Conservation (phyloP, 2,797 vertebrate species). For the Otolemur crassicaudatus region DNA sequence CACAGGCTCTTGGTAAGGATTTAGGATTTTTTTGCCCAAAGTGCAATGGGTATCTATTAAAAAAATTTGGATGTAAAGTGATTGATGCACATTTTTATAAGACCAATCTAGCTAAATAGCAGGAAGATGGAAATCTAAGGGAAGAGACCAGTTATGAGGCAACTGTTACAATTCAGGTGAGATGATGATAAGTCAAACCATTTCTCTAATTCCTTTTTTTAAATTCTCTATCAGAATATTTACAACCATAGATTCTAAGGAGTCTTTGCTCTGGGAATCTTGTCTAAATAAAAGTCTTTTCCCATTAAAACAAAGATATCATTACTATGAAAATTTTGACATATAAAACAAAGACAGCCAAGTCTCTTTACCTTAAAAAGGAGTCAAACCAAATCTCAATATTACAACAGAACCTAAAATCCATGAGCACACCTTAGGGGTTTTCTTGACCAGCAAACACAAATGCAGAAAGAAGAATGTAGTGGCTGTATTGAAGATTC, state of each 20-base stretch:
- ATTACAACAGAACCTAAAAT: not conserved
- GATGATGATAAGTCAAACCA: not conserved
- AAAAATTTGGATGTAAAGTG: not conserved
- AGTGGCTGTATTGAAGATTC: not conserved
- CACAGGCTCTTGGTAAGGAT: not conserved
- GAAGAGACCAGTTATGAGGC: not conserved
- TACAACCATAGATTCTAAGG: not conserved
- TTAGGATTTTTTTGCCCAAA: not conserved
- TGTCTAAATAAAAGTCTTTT: constrained; percentile 45
- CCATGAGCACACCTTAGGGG: not conserved
- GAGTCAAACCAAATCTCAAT: not conserved
- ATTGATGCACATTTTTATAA: not conserved
- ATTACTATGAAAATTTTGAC: constrained; percentile 18
- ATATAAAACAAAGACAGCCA: not conserved
- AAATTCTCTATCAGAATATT: not conserved
- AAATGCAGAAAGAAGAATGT: not conserved
- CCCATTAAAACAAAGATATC: constrained; percentile 32
- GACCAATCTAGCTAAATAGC: not conserved
- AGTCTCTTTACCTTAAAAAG: not conserved
- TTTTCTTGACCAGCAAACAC: constrained; percentile 9
- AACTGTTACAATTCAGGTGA: not conserved
- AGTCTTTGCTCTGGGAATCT: not conserved
- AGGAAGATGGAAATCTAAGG: not conserved
- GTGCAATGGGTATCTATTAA: not conserved
- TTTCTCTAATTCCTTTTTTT: not conserved